Evolutionary conservation across 2,113 vertebrate species (phyloP).

Genomic region (Nestor notabilis): DNA sequence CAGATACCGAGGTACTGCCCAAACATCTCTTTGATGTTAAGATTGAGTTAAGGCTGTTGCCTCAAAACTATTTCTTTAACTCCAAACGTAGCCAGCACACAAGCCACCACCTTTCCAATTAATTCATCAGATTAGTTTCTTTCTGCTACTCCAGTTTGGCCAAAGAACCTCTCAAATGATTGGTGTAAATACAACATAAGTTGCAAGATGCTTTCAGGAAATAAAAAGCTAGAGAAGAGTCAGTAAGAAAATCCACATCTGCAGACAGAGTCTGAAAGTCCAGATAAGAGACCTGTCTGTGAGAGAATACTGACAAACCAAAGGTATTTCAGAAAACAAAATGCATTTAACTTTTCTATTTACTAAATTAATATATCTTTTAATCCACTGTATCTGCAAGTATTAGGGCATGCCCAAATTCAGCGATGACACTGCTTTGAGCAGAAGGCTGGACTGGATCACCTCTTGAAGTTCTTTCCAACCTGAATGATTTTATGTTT

Average conservation of each 20-base stretch:
- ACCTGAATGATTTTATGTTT: neutral
- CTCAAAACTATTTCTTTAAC: neutral
- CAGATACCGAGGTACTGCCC: neutral
- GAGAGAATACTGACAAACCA: neutral
- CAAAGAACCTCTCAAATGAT: neutral
- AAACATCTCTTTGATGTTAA: neutral
- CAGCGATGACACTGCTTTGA: neutral
- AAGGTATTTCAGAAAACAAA: neutral
- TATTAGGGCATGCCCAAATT: too few relatives aligned
- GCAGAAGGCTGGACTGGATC: neutral
- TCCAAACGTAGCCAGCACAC: neutral
- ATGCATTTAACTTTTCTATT: neutral
- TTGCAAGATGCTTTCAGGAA: neutral
- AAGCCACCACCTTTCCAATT: neutral
- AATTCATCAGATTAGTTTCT: neutral
- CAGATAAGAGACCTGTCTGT: neutral
- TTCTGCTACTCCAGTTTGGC: neutral
- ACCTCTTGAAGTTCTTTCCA: neutral
- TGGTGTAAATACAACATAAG: neutral
- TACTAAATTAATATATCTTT: neutral
- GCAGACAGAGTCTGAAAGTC: neutral
- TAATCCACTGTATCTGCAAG: neutral
- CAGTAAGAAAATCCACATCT: neutral
- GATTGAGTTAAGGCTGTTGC: neutral
- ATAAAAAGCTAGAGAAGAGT: neutral